Conservation (phyloP, 2,797 vertebrate species). For the Centropyge bicolor region DNA sequence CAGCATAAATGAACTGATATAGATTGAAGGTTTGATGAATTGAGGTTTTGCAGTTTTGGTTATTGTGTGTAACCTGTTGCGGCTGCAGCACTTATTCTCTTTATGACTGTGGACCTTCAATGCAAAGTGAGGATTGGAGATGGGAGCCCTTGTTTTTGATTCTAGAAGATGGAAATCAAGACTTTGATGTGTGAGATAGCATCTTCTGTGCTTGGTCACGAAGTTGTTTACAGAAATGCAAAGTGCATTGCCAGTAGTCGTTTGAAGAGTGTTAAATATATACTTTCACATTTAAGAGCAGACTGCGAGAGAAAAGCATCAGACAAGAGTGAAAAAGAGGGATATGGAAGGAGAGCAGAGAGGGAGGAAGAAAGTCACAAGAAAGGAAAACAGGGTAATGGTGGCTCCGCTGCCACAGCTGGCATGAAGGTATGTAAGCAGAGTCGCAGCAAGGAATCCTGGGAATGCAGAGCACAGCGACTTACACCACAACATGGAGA, state of each 20-base stretch:
- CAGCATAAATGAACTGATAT: background rate
- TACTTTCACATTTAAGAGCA: background rate
- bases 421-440: slow-evolving; percentile 63
- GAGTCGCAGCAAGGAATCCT: slow-evolving; percentile 76
- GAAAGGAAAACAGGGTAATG: slow-evolving; percentile 15
- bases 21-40: background rate
- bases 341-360: background rate
- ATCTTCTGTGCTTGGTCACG: background rate
- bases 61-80: background rate
- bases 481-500: slow-evolving; percentile 43
- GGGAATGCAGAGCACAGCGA: slow-evolving; percentile 68
- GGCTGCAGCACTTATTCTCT: background rate
- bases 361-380: slow-evolving; percentile 1
- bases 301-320: background rate
- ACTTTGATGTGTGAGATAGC: background rate
- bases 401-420: slow-evolving; percentile 61
- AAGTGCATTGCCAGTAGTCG: background rate
- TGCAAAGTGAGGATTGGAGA: background rate
- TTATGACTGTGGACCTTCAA: background rate
- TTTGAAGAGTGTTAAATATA: background rate
- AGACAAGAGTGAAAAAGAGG: background rate
- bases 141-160: background rate
- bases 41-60: background rate
- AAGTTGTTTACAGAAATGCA: background rate
- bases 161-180: background rate